Evolutionary conservation across 2,113 vertebrate species (phyloP), one percentile per base, ranked within the genome.

Genomic region (Cardinalis cardinalis): DNA sequence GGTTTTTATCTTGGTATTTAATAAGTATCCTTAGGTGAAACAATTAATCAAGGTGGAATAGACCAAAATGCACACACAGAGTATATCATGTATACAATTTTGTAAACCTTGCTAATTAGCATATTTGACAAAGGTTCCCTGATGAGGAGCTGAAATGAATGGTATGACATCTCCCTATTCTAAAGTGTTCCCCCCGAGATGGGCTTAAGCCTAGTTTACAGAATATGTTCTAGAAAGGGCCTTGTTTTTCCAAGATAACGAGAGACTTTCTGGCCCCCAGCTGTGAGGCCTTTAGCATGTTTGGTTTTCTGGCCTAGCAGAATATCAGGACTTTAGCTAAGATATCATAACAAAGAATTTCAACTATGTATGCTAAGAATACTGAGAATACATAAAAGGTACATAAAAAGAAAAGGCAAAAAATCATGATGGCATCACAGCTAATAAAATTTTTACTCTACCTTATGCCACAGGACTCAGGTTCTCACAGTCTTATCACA

Each of bases 61-160:
- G 0, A 3, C 5, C 1, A 2, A 78, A 78, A 65, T 16, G 13
- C 40, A 64, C 5, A 49, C 5, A n/a, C 23, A 63, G 1, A 3
- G 28, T 40, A 14, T 40, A 40, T 18, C 8, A 4, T 18, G 9
- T 16, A 36, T 36, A 55, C 20, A 36, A 31, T 55, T 55, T 55
- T 15, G 12, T 0, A 55, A 26, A 32, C 40, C 12, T 32, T 65
- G 12, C 3, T 25, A 55, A 44, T 31, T 7, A 25, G 32, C 20
- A 25, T 65, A 31, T 25, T 24, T 65, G 25, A 65, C 20, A 44
- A 25, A 53, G 12, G 34, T 31, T 44, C 49, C 9, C 20, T 12
- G 44, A 15, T 31, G 26, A 65, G 31, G 7, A 55, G 9, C 15
- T 44, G 53, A 65, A 53, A 78, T 44, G 9, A 78, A 34, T 29